Conservation (phyloP, 2,888 invertebrate species). For the Metallyticus violacea region DNA sequence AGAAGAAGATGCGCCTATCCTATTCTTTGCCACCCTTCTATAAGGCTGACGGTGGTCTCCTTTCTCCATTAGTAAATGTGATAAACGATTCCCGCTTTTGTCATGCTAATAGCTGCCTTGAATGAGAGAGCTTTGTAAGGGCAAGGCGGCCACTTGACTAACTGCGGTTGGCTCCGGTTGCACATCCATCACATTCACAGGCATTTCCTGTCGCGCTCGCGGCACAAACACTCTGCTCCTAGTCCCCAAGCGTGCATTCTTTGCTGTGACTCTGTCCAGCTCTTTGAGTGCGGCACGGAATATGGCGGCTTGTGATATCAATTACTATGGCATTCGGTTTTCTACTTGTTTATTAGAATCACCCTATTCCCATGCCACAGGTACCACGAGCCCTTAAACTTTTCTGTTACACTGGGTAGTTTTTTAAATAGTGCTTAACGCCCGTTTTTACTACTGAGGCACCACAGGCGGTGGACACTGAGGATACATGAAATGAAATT, state of each 20-base stretch:
- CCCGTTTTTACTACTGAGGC: too few relatives aligned
- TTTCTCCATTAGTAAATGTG: constrained; percentile 41
- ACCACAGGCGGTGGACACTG: too few relatives aligned
- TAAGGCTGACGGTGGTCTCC: not conserved
- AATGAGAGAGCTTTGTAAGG: constrained; percentile 22
- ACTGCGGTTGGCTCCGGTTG: not conserved
- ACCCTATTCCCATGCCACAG: too few relatives aligned
- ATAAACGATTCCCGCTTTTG: constrained; percentile 41
- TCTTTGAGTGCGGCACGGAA: too few relatives aligned
- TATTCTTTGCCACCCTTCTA: not conserved
- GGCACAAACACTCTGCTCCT: not conserved
- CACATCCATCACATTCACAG: not conserved
- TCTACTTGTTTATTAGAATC: too few relatives aligned
- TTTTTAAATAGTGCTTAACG: too few relatives aligned
- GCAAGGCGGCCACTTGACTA: not conserved
- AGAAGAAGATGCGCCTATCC: not conserved
- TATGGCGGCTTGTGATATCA: too few relatives aligned
- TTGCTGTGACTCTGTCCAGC: too few relatives aligned
- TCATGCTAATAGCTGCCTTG: constrained; percentile 36
- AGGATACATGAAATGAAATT: too few relatives aligned
- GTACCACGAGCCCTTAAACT: too few relatives aligned
- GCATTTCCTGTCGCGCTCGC: not conserved
- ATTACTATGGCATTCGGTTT: too few relatives aligned
- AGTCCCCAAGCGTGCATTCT: not conserved
- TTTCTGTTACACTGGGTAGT: too few relatives aligned